These are phyloP conservation scores for Gymnocephalus cernua DNA, from an alignment of 2,113 vertebrate genomes.

Conservation along the genomic window DNA sequence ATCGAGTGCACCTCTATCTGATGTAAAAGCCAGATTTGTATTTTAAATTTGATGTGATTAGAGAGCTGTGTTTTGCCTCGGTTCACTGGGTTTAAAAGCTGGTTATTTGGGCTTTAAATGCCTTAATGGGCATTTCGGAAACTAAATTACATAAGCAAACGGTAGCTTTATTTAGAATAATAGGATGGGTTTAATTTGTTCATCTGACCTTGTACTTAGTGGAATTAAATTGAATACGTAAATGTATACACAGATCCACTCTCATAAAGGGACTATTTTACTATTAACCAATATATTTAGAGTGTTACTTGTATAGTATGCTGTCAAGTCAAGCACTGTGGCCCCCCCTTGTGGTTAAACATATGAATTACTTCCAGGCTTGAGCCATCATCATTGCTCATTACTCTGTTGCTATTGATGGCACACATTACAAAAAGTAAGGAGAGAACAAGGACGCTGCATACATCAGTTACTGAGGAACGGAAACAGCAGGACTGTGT, in stretches of 20 bases:
- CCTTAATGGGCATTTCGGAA: not conserved
- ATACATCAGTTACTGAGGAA: not conserved
- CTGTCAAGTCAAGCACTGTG: constrained; percentile 21
- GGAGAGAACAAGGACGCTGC: not conserved
- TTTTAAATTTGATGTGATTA: not conserved
- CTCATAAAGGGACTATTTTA: not conserved
- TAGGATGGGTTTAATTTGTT: not conserved
- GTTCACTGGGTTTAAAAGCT: not conserved
- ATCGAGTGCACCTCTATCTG: not conserved
- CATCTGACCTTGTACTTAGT: not conserved
- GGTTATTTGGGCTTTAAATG: not conserved
- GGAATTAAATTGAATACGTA: not conserved
- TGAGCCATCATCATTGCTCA: not conserved
- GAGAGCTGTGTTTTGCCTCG: not conserved
- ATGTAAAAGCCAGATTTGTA: not conserved
- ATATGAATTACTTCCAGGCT: not conserved
- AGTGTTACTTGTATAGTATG: not conserved
- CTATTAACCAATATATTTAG: not conserved
- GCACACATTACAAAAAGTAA: not conserved
- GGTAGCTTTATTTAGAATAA: not conserved
- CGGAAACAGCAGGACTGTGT: not conserved
- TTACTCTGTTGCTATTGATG: not conserved
- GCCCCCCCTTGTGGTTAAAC: constrained; percentile 74
- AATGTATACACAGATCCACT: not conserved
- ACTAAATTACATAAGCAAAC: not conserved